A percentile compares a stretch with the other conserved stretches of the same genome.
Evolutionary conservation across 2,888 invertebrate genomes (phyloP).

Genomic region (Imbricaverruca yamaguchii): DNA sequence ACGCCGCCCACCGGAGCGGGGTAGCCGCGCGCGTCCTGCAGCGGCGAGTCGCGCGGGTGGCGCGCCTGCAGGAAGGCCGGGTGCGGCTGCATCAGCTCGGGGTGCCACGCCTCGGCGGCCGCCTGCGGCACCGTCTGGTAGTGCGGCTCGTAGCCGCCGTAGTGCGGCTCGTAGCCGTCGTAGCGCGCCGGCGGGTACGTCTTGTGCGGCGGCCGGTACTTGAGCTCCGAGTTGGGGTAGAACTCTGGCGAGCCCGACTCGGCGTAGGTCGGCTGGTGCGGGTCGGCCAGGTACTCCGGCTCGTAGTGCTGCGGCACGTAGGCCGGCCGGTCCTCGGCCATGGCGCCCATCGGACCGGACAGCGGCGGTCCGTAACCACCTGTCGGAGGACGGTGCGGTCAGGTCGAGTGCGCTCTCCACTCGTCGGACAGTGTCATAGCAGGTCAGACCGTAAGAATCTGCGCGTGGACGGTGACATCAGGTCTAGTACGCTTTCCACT

Average conservation of each 20-base stretch:
- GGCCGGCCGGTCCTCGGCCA: constrained; percentile 35
- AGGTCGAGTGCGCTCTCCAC: too few species aligned
- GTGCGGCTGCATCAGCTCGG: constrained; percentile 48
- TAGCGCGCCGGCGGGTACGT: constrained; percentile 39
- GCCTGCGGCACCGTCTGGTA: constrained; percentile 65
- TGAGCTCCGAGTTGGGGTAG: constrained; percentile 57
- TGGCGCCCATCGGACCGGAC: constrained; percentile 1
- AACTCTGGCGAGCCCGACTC: constrained; percentile 65
- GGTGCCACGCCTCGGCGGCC: constrained; percentile 39
- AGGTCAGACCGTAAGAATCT: too few species aligned
- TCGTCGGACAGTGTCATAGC: too few species aligned
- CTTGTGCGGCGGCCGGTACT: constrained; percentile 59
- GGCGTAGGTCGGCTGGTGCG: constrained; percentile 46
- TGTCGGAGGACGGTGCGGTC: neutral
- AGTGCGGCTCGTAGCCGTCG: constrained; percentile 26
- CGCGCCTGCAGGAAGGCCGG: constrained; percentile 41
- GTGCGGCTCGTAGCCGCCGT: constrained; percentile 40
- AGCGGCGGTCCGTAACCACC: constrained; percentile 7
- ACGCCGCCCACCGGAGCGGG: too few species aligned
- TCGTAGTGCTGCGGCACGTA: constrained; percentile 47
- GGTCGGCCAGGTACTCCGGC: constrained; percentile 52
- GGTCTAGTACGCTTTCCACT: too few species aligned
- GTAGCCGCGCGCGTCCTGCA: constrained; percentile 6
- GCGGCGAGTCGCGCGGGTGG: constrained; percentile 36
- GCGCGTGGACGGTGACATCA: too few species aligned